Evolutionary conservation across 1,140 invertebrate species (phyloP).

Genomic region (Zaprionus ghesquierei): DNA sequence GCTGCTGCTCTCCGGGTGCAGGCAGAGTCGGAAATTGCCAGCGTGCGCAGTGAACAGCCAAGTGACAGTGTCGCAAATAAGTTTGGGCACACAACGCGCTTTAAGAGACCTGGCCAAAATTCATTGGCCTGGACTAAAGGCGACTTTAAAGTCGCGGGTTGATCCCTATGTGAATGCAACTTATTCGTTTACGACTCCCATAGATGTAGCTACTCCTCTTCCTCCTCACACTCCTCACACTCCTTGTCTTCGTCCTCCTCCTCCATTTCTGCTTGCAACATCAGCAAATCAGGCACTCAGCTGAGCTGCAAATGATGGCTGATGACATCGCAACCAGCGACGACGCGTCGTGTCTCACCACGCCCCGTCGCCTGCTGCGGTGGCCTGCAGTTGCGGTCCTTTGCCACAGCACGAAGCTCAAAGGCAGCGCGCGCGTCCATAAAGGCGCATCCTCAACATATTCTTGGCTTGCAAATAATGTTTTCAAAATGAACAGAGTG

Average conservation of each 20-base stretch:
- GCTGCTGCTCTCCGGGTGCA: no score
- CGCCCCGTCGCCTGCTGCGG: neutral
- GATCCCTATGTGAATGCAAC: neutral
- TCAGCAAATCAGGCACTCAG: constrained; percentile 23
- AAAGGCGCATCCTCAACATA: constrained; percentile 44
- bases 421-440: no score
- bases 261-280: constrained; percentile 15
- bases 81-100: neutral
- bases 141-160: constrained; percentile 3
- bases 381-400: constrained; percentile 16
- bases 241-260: no score
- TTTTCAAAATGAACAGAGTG: constrained; percentile 12
- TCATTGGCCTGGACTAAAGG: neutral
- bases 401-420: constrained; percentile 11
- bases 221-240: no score
- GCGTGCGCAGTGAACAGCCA: constrained; percentile 28
- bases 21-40: constrained; percentile 42
- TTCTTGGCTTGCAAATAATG: constrained; percentile 51
- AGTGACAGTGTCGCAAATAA: constrained; percentile 36
- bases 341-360: no score
- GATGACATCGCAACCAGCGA: constrained; percentile 1
- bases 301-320: constrained; percentile 40
- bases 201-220: neutral
- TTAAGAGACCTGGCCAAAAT: neutral
- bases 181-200: neutral